These are phyloP conservation scores for Psilopogon haemacephalus DNA, from an alignment of 2,113 vertebrate genomes.

Conservation along the genomic window DNA sequence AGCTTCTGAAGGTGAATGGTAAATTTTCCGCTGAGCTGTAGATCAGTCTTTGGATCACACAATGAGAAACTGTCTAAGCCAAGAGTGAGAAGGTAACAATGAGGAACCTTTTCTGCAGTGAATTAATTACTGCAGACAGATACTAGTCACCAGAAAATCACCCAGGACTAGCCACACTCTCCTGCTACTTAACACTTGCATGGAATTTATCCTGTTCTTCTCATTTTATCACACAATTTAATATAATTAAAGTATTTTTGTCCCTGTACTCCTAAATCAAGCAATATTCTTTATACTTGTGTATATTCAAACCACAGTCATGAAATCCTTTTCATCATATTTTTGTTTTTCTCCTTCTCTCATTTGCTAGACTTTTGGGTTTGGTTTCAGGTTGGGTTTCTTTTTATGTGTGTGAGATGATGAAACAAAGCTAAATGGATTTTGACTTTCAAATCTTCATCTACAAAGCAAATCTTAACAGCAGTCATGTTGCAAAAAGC, in stretches of 20 bases:
- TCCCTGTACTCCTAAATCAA: neutral
- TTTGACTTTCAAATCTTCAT: neutral
- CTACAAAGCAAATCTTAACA: neutral
- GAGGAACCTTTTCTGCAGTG: neutral
- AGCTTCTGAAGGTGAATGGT: neutral
- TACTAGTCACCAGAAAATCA: neutral
- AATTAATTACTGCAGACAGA: neutral
- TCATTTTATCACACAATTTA: neutral
- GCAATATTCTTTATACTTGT: neutral
- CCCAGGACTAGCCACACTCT: neutral
- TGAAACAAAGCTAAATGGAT: neutral
- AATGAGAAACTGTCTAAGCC: neutral
- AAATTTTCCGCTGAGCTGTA: neutral
- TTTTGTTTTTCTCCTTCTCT: neutral
- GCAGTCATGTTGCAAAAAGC: neutral
- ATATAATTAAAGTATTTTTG: neutral
- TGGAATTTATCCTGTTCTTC: neutral
- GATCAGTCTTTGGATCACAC: neutral
- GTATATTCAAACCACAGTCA: neutral
- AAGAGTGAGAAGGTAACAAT: neutral
- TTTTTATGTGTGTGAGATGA: neutral
- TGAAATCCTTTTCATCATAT: neutral
- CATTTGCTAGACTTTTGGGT: neutral
- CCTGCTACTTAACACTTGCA: neutral
- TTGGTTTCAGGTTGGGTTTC: neutral